Evolutionary conservation across 2,888 invertebrate genomes (phyloP), one percentile per base, ranked within the genome.

Genomic region (Eristalis intricaria): DNA sequence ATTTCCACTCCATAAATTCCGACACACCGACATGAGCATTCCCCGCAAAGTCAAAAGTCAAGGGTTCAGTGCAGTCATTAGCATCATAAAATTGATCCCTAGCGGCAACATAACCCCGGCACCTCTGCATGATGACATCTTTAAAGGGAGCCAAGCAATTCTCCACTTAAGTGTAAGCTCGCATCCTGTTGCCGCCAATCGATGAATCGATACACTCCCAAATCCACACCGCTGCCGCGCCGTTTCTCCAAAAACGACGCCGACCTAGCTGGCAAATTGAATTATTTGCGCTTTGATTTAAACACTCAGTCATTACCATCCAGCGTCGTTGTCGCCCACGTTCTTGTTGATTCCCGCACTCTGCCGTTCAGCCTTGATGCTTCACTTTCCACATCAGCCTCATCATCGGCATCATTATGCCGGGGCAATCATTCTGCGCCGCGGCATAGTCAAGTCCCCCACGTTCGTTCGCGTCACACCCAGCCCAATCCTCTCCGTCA

Each of bases 201-300:
- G 63, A 71, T 71, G 73, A 75, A 76, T 79, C 80, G 76, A 69
- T 87, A 75, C 66, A 71, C 79, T 79, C 38, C 35, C 63, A 74
- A 84, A 76, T 76, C 64, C 70, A 68, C 63, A 64, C n/a, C n/a
- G n/a, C n/a, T n/a, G n/a, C n/a, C n/a, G 19, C 19, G 65, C 35
- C 64, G 4, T 15, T 43, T 35, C 43, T 1, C 68, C 50, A 65
- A 60, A 73, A 80, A 80, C 84, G 84, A 64, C 79, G 82, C 23
- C 83, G 60, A 79, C 68, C 68, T 43, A 71, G 76, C 56, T 4
- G 26, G 60, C 76, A 84, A 87, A 87, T 87, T 80, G 65, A 84
- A 87, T 87, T 87, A 87, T 87, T 87, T 84, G 75, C 79, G 84
- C 84, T 76, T 84, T 71, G 70, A 82, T 70, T 87, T 76, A 80